Evolutionary conservation across 2,797 vertebrate genomes (phyloP), one percentile per base, ranked within the genome.

Genomic region (Tympanoctomys barrerae): DNA sequence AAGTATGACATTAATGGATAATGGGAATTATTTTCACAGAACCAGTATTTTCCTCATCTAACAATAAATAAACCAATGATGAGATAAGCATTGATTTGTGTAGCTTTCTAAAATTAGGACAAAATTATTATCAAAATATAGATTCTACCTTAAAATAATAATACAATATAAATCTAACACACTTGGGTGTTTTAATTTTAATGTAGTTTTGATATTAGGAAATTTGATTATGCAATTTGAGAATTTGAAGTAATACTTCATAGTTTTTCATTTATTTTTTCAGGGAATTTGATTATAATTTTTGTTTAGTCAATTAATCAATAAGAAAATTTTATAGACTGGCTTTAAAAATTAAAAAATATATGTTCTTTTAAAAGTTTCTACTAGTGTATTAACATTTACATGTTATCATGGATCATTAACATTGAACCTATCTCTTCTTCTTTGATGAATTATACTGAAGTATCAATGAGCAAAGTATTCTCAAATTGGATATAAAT

Each of bases 141-240:
- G 71, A 70, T 90, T 90, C 78, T 66, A 85, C 82, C 61, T 90
- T 61, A 95, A 81, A 93, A 94, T 59, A 87, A 39, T 0, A 5
- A 62, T 73, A 19, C 61, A 33, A 18, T 79, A 68, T 54, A 90
- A 62, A 70, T 87, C 77, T 80, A 73, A 87, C 87, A 70, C 2
- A 71, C 1, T 64, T 92, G 19, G 16, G 7, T 54, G 3, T 92
- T 73, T 61, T 86, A 19, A 49, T 94, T 91, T 83, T 92, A 81
- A 78, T 70, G 92, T 77, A 95, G 91, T 91, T 91, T 87, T 86
- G 7, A 42, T 89, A 42, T 73, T 77, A 92, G 49, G 3, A 7
- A 82, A 89, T 46, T 85, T 91, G 19, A 84, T 95, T 94, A 77
- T 92, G 7, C 8, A 92, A n/a, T 87, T 42, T 80, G 2, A 62